A percentile compares a stretch with the other conserved stretches of the same genome.
Conservation (phyloP, 2,888 invertebrate species). For the Eurytoma californica region DNA sequence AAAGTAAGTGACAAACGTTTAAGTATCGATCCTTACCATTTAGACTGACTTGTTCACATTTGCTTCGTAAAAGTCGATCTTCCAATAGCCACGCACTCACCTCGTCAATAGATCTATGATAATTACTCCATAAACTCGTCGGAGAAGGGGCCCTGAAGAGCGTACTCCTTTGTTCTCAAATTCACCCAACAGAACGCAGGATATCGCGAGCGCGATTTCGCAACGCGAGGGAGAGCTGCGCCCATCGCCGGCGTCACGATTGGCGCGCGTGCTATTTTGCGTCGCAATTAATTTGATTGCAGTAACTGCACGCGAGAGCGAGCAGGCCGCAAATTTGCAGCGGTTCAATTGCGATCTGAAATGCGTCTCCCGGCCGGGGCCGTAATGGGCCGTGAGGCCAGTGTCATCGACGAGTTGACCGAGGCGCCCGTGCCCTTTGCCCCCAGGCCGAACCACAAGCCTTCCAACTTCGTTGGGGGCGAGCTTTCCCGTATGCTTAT, state of each 20-base stretch:
- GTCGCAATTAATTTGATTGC: conserved; percentile 50
- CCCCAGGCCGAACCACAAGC: conserved; percentile 7
- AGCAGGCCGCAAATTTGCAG: conserved; percentile 30
- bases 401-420: conserved; percentile 23
- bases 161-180: neutral
- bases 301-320: neutral
- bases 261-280: conserved; percentile 30
- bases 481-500: neutral
- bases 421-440: neutral
- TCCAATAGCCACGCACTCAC: no score
- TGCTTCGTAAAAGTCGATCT: no score
- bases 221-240: neutral
- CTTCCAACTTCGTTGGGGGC: conserved; percentile 12
- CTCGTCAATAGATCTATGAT: no score
- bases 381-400: conserved; percentile 8
- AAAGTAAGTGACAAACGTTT: no score
- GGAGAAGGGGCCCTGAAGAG: no score
- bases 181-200: neutral
- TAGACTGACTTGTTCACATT: no score
- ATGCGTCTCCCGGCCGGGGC: conserved; percentile 13
- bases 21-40: no score
- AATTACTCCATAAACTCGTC: no score
- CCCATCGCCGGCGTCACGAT: neutral
- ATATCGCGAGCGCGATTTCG: neutral
- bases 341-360: conserved; percentile 36